Base-by-base conservation (phyloP, 2,888 invertebrate species). In the Cactoblastis cactorum region DNA sequence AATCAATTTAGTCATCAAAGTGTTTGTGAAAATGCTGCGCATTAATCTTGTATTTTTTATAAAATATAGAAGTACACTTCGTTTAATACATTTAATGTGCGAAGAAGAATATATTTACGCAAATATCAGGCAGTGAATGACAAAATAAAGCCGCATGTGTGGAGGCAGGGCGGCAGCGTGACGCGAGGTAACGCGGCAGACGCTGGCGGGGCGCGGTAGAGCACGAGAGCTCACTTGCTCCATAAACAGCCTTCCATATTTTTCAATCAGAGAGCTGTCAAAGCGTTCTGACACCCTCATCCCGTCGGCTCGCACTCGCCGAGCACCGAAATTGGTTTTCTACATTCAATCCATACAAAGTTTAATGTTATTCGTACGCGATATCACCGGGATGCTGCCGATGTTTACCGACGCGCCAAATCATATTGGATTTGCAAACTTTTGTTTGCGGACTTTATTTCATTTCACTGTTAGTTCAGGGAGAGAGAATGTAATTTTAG, bases 251-350 rank as follows among this genome's bases (percentile, higher is more conserved):
- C 86, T 89, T 83, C 88, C 90, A 90, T 90, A 91, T 90, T 91
- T 91, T 91, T 91, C 91, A 91, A 91, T 91, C 91, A 91, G 90
- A 82, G 88, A 91, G 84, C 91, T 91, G 91, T 91, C 91, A 91
- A 90, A 90, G 88, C 90, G 82, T 90, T 90, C 88, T 90, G 90
- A 89, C 89, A 88, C 90, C 90, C 91, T 90, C 90, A 90, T 90
- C 89, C 88, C 84, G 83, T 83, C 88, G 89, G 88, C 89, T 85
- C 88, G 88, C 85, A 84, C 85, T 87, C 89, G 85, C 81, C 88
- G 89, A 84, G 80, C 84, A 85, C 88, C 88, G 87, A 90, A 90
- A 90, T 90, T 90, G 90, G 89, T 90, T 90, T 90, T 89, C 90
- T 90, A 90, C 90, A 89, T 90, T 88, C 89, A 89, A 89, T 89